Base-by-base conservation (phyloP, 2,888 invertebrate species). In the Lepeophtheirus nordmannii region DNA sequence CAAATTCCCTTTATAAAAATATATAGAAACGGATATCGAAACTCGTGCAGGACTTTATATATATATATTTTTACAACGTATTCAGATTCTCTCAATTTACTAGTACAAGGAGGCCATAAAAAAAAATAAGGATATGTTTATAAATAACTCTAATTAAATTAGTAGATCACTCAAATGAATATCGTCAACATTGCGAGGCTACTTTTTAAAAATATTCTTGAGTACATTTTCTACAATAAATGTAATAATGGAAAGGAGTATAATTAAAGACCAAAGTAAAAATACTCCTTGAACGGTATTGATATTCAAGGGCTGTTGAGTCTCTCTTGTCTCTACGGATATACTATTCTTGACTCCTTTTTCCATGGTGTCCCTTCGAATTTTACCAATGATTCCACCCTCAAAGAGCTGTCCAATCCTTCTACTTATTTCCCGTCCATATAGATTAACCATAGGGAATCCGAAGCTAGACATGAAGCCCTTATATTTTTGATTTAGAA, bases 341-440 rank as follows among this genome's bases (percentile, higher is more conserved):
- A 17, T 5, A 46, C 53, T 46, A n/a, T 46, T 46, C 53, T 8
- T 46, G 8, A 46, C n/a, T 14, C 53, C 53, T 14, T n/a, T 46
- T 8, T 46, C 53, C 53, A 46, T 46, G 2, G 53, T 46, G n/a
- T 46, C 53, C 8, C 53, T 46, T 8, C 53, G 53, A 46, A 46
- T 46, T 46, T 46, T 46, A 46, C 17, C 17, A 17, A 46, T 46
- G 53, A 46, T 46, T 8, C 53, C 53, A n/a, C 53, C 53, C 17
- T 46, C 53, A 46, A 46, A 46, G 5, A 46, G 17, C 53, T 46
- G 53, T 46, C 2, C 8, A 17, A 46, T 46, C 53, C 53, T 14
- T 46, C 53, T 14, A 17, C 53, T 46, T 46, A 46, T 46, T 46
- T 46, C 53, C 17, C 53, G 53, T 46, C 53, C 53, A 46, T 46